Percentiles rank a stretch among this genome's conserved stretches.
These are phyloP conservation scores for Acanthornis magna DNA, from an alignment of 2,797 vertebrate genomes.

Conservation along the genomic window DNA sequence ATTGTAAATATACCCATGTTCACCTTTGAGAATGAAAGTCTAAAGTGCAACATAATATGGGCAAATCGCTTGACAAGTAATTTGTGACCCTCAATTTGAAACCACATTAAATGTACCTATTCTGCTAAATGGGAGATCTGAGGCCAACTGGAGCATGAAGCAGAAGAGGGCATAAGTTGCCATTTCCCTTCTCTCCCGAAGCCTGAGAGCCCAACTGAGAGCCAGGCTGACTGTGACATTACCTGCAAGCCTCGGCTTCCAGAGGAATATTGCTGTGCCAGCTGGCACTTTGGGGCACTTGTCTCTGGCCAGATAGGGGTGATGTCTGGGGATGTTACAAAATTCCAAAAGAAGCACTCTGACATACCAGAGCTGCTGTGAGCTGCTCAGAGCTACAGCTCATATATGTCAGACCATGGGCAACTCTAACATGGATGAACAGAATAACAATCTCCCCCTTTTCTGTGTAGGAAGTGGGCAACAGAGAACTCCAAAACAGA, in stretches of 20 bases:
- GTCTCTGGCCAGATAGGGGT: neutral
- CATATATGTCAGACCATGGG: neutral
- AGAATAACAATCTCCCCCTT: neutral
- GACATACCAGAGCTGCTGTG: neutral
- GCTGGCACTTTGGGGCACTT: neutral
- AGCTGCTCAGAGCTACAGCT: neutral
- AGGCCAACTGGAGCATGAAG: neutral
- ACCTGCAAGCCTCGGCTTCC: neutral
- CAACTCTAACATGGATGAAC: neutral
- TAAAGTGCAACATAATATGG: neutral
- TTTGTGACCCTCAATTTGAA: neutral
- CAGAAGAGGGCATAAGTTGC: neutral
- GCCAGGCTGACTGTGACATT: neutral
- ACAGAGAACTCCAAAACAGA: neutral
- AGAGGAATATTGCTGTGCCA: fast-evolving
- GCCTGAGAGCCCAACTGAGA: neutral
- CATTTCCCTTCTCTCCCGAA: neutral
- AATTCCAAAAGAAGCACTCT: neutral
- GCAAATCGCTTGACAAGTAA: neutral
- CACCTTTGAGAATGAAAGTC: constrained; percentile 31
- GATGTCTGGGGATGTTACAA: neutral
- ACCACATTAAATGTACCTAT: neutral
- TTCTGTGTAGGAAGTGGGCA: neutral
- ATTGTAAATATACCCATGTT: constrained; percentile 26
- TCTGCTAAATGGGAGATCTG: neutral